Evolutionary conservation across 2,797 vertebrate species (phyloP).

Genomic region (Remorina albescens): DNA sequence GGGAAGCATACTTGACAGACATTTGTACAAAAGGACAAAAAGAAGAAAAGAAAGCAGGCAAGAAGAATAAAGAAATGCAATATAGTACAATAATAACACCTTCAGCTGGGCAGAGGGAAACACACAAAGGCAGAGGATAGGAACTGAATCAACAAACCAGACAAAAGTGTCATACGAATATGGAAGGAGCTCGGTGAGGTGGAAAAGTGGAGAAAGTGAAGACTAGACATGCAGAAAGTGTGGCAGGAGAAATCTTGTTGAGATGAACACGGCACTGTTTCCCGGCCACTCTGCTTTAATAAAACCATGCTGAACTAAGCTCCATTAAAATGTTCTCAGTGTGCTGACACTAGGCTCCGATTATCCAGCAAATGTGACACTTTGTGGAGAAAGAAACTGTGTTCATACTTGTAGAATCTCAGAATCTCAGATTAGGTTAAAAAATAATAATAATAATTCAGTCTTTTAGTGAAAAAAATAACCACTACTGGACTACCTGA

Average conservation of each 20-base stretch:
- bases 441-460: not conserved
- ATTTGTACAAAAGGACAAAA: not conserved
- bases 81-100: not conserved
- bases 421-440: conserved; percentile 5
- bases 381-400: conserved; percentile 29
- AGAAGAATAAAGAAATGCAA: not conserved
- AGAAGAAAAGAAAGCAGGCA: not conserved
- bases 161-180: not conserved
- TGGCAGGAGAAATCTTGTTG: conserved; percentile 44
- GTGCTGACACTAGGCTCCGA: conserved; percentile 51
- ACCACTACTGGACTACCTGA: too few species aligned
- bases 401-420: conserved; percentile 8
- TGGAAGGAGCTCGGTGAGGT: not conserved
- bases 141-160: not conserved
- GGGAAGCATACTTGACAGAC: not conserved
- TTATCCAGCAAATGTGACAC: conserved; percentile 36
- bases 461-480: not conserved
- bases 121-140: not conserved
- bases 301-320: conserved; percentile 61
- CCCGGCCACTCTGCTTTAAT: conserved; percentile 54
- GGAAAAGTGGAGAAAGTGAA: conserved; percentile 11
- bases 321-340: conserved; percentile 56
- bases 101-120: not conserved
- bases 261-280: conserved; percentile 66
- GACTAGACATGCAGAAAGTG: conserved; percentile 14